A percentile compares a stretch with the other conserved stretches of the same genome.
Conservation (phyloP, 2,797 vertebrate genomes). For the Clarias platycephalus region DNA sequence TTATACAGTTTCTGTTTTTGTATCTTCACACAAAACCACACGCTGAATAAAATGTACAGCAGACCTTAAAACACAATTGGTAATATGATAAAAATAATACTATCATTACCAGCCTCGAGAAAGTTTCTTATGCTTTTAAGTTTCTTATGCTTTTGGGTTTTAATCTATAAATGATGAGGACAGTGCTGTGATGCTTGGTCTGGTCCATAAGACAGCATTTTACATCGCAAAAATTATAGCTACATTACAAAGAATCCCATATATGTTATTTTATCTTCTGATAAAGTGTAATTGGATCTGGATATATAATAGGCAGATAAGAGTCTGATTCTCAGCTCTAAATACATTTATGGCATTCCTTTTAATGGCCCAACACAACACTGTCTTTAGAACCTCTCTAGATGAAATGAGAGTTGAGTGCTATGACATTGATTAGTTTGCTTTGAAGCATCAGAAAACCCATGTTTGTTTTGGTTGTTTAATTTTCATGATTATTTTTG, state of each 20-base stretch:
- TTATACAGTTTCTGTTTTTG: neutral
- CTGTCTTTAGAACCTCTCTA: neutral
- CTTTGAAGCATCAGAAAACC: neutral
- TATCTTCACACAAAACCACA: neutral
- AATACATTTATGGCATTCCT: slow-evolving; percentile 7
- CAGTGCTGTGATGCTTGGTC: neutral
- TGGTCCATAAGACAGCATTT: neutral
- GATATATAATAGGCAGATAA: neutral
- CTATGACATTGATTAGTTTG: slow-evolving; percentile 1
- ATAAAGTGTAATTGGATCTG: slow-evolving; percentile 11
- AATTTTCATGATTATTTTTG: neutral
- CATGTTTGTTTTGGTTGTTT: neutral
- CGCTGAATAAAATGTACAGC: neutral
- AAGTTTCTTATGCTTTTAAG: too few relatives aligned
- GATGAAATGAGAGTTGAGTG: neutral
- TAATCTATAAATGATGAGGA: neutral
- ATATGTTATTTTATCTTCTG: neutral
- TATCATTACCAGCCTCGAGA: neutral
- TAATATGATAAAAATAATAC: neutral
- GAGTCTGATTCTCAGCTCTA: slow-evolving; percentile 26
- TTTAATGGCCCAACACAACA: slow-evolving; percentile 5
- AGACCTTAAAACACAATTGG: neutral
- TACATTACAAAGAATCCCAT: neutral
- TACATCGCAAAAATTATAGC: neutral
- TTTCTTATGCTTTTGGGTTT: too few relatives aligned